A percentile compares a stretch with the other conserved stretches of the same genome.
These are phyloP conservation scores for Chrysaora quinquecirrha DNA, from an alignment of 30 jellyfish, hydroid and myxozoan species.

Conservation along the genomic window DNA sequence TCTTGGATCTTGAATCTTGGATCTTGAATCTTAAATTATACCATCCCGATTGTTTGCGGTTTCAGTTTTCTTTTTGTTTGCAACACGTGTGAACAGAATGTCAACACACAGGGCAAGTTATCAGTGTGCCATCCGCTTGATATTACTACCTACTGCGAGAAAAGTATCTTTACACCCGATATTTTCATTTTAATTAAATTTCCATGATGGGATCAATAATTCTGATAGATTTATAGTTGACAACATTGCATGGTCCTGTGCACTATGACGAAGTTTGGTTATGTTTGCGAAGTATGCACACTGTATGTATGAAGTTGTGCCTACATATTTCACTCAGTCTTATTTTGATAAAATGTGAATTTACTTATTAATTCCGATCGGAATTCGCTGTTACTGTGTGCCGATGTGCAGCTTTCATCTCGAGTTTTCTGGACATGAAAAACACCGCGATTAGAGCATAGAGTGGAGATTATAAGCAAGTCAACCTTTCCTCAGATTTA, in stretches of 20 bases:
- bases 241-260: not conserved
- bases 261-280: not conserved
- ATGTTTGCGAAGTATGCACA: too few species aligned
- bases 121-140: not conserved
- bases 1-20: too few species aligned
- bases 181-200: too few species aligned
- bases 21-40: too few species aligned
- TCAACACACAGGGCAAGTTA: not conserved
- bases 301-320: too few species aligned
- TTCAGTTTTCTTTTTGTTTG: not conserved
- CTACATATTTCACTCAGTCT: too few species aligned
- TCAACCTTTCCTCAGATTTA: too few species aligned
- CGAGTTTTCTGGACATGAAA: too few species aligned
- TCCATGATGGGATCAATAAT: not conserved
- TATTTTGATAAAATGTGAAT: too few species aligned
- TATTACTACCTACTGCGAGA: not conserved
- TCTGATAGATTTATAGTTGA: not conserved
- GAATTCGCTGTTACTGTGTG: not conserved
- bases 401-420: too few species aligned
- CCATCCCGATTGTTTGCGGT: conserved; percentile 17
- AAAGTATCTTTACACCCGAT: not conserved
- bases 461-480: too few species aligned
- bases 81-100: conserved; percentile 3
- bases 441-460: too few species aligned
- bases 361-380: not conserved